phyloP scores from a whole-genome alignment of 2,888 invertebrate species.

The Microctonus brassicae region DNA sequence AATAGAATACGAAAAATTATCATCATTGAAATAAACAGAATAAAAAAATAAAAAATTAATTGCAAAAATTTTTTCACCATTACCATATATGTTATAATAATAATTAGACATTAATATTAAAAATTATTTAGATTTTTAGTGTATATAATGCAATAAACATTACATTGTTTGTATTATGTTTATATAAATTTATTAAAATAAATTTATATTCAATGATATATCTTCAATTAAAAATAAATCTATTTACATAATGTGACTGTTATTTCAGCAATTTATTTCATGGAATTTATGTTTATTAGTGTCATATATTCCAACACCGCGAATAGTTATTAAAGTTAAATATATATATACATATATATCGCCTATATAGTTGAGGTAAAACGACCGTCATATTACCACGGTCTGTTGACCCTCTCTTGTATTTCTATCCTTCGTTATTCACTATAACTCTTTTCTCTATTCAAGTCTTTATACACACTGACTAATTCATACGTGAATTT shows the following conservation, averaged over 20 bases:
- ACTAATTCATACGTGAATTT: slow-evolving; percentile 64
- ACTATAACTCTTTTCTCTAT: not conserved
- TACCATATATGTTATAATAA: too few relatives aligned
- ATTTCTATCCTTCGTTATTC: not conserved
- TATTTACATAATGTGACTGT: not conserved
- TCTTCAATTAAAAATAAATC: not conserved
- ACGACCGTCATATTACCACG: slow-evolving; percentile 17
- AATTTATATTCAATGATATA: too few relatives aligned
- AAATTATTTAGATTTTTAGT: too few relatives aligned
- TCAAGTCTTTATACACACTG: slow-evolving; percentile 20
- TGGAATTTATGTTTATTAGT: not conserved
- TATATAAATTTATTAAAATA: too few relatives aligned
- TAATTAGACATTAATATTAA: too few relatives aligned
- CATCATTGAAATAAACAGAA: too few relatives aligned
- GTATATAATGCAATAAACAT: too few relatives aligned
- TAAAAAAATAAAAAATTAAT: too few relatives aligned
- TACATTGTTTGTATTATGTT: too few relatives aligned
- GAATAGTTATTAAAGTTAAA: slow-evolving; percentile 2
- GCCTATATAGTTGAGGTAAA: not conserved
- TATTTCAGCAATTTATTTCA: not conserved
- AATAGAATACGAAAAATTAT: not conserved
- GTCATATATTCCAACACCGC: not conserved
- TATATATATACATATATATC: not conserved
- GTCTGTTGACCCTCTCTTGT: slow-evolving; percentile 28
- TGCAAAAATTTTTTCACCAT: too few relatives aligned